These are phyloP conservation scores for Serrognathus titanus DNA, from an alignment of 2,888 invertebrate species.

Conservation along the genomic window DNA sequence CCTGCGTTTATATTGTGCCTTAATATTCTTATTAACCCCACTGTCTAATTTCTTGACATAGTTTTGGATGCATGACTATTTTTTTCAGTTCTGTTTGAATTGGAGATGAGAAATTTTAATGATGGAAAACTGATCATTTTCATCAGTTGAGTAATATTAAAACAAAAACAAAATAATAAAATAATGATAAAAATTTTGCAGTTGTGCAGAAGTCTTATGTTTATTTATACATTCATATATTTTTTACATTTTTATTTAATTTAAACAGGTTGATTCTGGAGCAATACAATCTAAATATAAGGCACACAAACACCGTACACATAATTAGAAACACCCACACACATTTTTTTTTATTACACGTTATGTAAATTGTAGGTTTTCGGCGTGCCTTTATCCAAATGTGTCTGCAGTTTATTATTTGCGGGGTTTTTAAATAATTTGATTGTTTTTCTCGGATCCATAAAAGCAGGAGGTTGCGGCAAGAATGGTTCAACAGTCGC, in stretches of 20 bases:
- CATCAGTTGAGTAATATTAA: too few species aligned
- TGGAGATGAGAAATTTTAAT: neutral
- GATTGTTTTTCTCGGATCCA: slow-evolving; percentile 66
- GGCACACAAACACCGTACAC: neutral
- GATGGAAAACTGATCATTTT: too few species aligned
- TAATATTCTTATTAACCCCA: neutral
- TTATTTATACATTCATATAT: neutral
- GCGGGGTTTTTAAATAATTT: slow-evolving; percentile 63
- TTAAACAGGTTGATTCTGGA: slow-evolving; percentile 19
- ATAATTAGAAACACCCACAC: neutral
- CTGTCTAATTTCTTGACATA: neutral
- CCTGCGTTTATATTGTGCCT: neutral
- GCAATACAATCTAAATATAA: slow-evolving; percentile 9
- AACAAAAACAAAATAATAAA: neutral
- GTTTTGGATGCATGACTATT: neutral
- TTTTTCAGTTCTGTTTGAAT: neutral
- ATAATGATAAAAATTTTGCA: neutral
- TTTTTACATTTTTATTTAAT: neutral
- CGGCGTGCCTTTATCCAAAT: slow-evolving; percentile 47
- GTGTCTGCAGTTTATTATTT: slow-evolving; percentile 51
- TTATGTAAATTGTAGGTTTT: slow-evolving; percentile 17
- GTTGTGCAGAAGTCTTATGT: neutral
- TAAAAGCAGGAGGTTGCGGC: slow-evolving; percentile 84
- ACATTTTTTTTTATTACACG: slow-evolving; percentile 1
- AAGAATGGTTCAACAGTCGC: slow-evolving; percentile 97